A percentile compares a stretch with the other conserved stretches of the same genome.
These are phyloP conservation scores for Pogonocherus hispidulus DNA, from an alignment of 2,888 invertebrate species.

Conservation along the genomic window DNA sequence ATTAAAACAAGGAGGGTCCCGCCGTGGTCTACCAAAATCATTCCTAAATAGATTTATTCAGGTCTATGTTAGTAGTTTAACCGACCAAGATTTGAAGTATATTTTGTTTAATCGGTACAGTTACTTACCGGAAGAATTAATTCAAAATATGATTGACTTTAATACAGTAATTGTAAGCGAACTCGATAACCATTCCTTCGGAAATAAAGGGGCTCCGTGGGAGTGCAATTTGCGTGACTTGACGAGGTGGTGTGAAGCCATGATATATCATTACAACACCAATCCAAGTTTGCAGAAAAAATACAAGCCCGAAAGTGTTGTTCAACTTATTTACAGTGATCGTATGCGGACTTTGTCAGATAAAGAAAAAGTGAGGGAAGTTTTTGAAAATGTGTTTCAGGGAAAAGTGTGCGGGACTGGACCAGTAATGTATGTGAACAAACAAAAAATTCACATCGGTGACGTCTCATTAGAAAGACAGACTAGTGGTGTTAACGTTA, in stretches of 20 bases:
- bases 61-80: conserved; percentile 79
- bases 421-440: conserved; percentile 74
- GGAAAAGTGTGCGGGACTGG: conserved; percentile 71
- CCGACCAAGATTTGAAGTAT: conserved; percentile 76
- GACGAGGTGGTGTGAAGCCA: conserved; percentile 90
- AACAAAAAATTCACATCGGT: conserved; percentile 75
- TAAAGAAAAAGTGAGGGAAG: conserved; percentile 76
- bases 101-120: conserved; percentile 80
- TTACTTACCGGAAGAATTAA: conserved; percentile 72
- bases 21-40: conserved; percentile 95
- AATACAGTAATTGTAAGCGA: conserved; percentile 79
- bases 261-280: conserved; percentile 68
- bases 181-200: conserved; percentile 78
- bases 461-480: conserved; percentile 71
- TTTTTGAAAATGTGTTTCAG: conserved; percentile 70
- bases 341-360: conserved; percentile 88
- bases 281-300: conserved; percentile 45
- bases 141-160: conserved; percentile 83
- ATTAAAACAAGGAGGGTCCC: conserved; percentile 92
- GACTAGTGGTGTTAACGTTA: conserved; percentile 54
- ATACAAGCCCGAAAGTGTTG: conserved; percentile 71
- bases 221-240: conserved; percentile 98
- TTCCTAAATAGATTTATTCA: conserved; percentile 98
- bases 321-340: conserved; percentile 87
- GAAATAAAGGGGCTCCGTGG: conserved; percentile 90